Evolutionary conservation across 2,888 invertebrate genomes (phyloP), one percentile per base, ranked within the genome.

Genomic region (Dusona sp.): DNA sequence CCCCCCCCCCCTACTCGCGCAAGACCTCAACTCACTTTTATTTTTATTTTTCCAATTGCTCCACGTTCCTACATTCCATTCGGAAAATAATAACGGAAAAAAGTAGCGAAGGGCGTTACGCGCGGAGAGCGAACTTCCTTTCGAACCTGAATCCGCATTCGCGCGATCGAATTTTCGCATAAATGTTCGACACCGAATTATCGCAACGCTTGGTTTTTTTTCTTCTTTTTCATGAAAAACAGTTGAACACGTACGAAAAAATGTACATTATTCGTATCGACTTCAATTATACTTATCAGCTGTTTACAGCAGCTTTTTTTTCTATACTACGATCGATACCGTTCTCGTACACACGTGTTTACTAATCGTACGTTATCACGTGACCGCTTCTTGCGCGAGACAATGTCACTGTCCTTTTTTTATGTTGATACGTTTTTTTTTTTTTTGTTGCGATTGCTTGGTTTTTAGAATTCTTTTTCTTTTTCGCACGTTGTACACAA

Each of bases 351-450:
- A 36, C 72, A 42, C 75, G 80, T 80, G 80, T 80, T 84, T 77
- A 77, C 80, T 68, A n/a, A 84, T 80, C 80, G 84, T 65, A 64
- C 45, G 25, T 75, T n/a, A 45, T 75, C 74, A 29, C 74, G 74
- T 61, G 74, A 75, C 29, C 29, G 45, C 19, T 45, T n/a, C 45
- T 42, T 19, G 29, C 68, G 42, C 22, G 25, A 38, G 45, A 9
- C 70, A 29, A 48, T 29, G 25, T 61, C 22, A 29, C 22, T 36
- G 48, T n/a, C 11, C 13, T 42, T 33, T 25, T 11, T 61, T 61
- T 25, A 16, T 16, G 16, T 61, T 25, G 57, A 61, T 29, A 25
- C 57, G 57, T 25, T 57, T 25, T 1, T 9, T 11, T 48, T 57
- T 25, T 25, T 1, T 9, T 11, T 48, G 25, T 25, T 29, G 29